Evolutionary conservation across 1,140 invertebrate genomes (phyloP).

Genomic region (Drosophila mojavensis): DNA sequence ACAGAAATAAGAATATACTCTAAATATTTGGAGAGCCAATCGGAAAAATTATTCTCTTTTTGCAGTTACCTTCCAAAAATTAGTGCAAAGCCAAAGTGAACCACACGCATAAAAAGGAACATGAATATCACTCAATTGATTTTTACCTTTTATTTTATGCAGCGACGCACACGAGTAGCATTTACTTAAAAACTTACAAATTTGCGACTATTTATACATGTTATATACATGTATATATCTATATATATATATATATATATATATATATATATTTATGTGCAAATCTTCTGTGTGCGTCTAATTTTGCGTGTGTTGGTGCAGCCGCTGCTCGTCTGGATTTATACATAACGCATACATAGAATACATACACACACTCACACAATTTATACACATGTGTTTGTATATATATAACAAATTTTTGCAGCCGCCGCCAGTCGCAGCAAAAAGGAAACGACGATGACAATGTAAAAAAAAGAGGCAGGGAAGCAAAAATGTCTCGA

Average conservation of each 20-base stretch:
- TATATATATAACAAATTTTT: conserved; percentile 50
- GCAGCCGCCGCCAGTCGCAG: conserved; percentile 46
- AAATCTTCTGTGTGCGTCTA: conserved; percentile 32
- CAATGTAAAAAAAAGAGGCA: conserved; percentile 67
- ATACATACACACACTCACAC: conserved; percentile 1
- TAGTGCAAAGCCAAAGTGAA: background rate
- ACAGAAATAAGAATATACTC: conserved; percentile 6
- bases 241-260: conserved; percentile 57
- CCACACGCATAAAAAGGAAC: conserved; percentile 13
- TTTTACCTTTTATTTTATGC: conserved; percentile 55
- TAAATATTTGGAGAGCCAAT: conserved; percentile 35
- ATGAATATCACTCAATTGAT: conserved; percentile 36
- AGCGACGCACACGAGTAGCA: conserved; percentile 3
- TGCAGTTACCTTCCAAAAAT: conserved; percentile 21
- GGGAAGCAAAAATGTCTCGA: conserved; percentile 46
- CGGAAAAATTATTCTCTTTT: conserved; percentile 39
- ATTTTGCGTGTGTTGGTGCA: conserved; percentile 17
- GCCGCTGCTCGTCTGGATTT: conserved; percentile 58
- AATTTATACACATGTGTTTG: conserved; percentile 25
- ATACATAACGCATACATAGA: conserved; percentile 22
- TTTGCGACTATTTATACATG: conserved; percentile 66
- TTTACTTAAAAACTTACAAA: conserved; percentile 31
- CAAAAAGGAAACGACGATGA: conserved; percentile 72
- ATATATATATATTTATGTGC: conserved; percentile 10
- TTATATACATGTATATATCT: conserved; percentile 55